Conservation (phyloP, 2,113 vertebrate species). For the Rhagologus leucostigma region DNA sequence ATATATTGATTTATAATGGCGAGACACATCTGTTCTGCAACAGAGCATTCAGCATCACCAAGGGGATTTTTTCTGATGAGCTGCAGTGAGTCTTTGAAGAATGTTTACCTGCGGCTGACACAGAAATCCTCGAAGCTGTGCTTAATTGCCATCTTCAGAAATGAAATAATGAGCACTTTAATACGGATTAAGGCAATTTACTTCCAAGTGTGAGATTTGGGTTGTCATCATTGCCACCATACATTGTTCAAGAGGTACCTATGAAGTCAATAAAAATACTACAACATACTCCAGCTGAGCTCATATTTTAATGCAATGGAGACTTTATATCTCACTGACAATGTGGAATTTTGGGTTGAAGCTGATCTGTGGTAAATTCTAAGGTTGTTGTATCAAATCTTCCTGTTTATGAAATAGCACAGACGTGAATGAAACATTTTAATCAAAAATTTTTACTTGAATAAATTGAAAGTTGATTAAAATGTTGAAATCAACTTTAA, state of each 20-base stretch:
- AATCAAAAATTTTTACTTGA: accelerated
- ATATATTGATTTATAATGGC: background rate
- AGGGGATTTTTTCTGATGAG: background rate
- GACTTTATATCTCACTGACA: background rate
- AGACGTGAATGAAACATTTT: background rate
- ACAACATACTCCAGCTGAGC: background rate
- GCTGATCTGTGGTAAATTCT: background rate
- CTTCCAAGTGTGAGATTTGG: background rate
- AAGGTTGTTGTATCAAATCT: accelerated
- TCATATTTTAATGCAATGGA: background rate
- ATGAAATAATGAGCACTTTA: background rate
- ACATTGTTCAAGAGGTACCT: background rate
- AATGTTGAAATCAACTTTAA: background rate
- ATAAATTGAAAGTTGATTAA: background rate
- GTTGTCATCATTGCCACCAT: background rate
- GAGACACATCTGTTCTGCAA: background rate
- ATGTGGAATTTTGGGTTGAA: background rate
- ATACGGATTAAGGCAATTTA: background rate
- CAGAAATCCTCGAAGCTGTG: background rate
- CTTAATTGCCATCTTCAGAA: background rate
- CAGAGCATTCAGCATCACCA: background rate
- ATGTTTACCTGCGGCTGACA: background rate
- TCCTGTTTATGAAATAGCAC: background rate
- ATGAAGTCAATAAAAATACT: background rate
- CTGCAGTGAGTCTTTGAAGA: background rate